Base-by-base conservation (phyloP, 2,113 vertebrate species). In the Pachycephala philippinensis region DNA sequence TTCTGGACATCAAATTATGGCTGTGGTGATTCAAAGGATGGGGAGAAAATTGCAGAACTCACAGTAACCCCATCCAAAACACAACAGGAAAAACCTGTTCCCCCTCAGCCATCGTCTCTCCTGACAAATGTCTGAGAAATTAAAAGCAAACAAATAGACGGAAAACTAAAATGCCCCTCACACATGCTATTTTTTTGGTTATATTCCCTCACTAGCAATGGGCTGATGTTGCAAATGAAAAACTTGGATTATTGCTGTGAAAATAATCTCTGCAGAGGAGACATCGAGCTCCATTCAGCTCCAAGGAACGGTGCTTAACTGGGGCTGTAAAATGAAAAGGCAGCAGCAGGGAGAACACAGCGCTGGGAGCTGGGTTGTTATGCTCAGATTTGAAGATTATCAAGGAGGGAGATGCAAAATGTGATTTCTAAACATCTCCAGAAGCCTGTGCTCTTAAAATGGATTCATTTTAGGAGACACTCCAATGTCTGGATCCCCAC, bases 211-310 rank as follows among this genome's bases (percentile, higher is more conserved):
- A 27, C 53, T 31, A 72, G 11, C 57, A n/a, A 47, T 2, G 47
- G 47, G 22, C 60, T 49, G 59, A 37, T 52, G 82, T 54, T 66
- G 50, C 54, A 94, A 77, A 90, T 60, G 8, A 66, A 57, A 84
- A 72, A 26, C 1, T 27, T 52, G 52, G 54, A 54, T 65, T 76
- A 44, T 87, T 86, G 59, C 70, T 69, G 49, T 61, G 47, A 27
- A 84, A 95, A 78, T 45, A 60, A 91, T 70, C 63, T 71, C 56
- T 44, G 64, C 71, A 80, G 79, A 91, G 83, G 56, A 89, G 89
- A 37, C n/a, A 77, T 23, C 14, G 3, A 27, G 18, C 33, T 54
- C 11, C 35, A 9, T 47, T 87, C 39, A 14, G 42, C 50, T 53
- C 44, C 31, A 4, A 45, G 85, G 35, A 66, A 14, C 0, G 12